Base-by-base conservation (phyloP, 2,113 vertebrate genomes). In the Polyodon spathula region DNA sequence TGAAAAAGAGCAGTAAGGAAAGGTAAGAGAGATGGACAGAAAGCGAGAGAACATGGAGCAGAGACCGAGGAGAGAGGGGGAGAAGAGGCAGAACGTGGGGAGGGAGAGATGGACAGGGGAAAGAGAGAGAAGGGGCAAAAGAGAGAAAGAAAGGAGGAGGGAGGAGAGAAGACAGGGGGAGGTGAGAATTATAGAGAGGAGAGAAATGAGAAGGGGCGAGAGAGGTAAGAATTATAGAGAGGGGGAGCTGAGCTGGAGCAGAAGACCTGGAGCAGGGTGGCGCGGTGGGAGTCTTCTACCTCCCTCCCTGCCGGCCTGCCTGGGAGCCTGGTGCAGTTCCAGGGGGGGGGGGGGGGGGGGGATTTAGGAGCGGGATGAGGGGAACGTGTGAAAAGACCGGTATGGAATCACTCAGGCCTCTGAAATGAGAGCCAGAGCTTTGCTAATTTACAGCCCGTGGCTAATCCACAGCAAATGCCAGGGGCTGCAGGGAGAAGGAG, bases 381-480 rank as follows among this genome's bases (percentile, higher is more conserved):
- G 51, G 37, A 12, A 75, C 67, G 70, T 77, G 83, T 75, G 72
- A 83, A 81, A 74, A 72, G 71, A 81, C 61, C 65, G 75, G 78
- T 77, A 79, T 74, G 81, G 78, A 81, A 82, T 79, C 73, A 72
- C 72, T 78, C 71, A 70, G 67, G 76, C 71, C 75, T 79, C 53
- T 54, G 53, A 54, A 54, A 54, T 54, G n/a, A 54, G 27, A 27
- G 8, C 53, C 76, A 68, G 75, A 71, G 73, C 70, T 59, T 73
- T 73, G 71, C 72, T 81, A 88, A 86, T 84, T 83, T 87, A 86
- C 79, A 82, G 78, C 81, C 81, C 72, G 64, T 85, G 71, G 65
- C 81, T 88, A 88, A 88, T 83, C 78, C 80, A 75, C 72, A 83
- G 78, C 84, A 87, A 88, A 87, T 85, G 86, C 85, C 77, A 66